These are phyloP conservation scores for Tetragonisca angustula DNA, from an alignment of 2,888 invertebrate genomes.

Conservation along the genomic window DNA sequence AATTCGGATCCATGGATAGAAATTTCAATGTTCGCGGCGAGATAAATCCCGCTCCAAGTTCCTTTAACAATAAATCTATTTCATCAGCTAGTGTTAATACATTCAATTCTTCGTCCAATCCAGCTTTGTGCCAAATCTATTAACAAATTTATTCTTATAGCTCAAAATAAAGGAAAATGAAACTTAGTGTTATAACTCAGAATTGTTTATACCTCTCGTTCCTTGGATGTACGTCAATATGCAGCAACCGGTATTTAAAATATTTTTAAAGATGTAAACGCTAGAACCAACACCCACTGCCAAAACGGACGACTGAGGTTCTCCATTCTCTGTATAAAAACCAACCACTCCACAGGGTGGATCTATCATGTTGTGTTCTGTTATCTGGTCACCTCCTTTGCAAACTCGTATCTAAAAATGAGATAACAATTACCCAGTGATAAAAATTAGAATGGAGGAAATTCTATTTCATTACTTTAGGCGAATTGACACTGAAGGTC, in stretches of 20 bases:
- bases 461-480: constrained; percentile 71
- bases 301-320: constrained; percentile 90
- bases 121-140: constrained; percentile 82
- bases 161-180: neutral
- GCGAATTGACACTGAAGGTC: constrained; percentile 83
- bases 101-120: constrained; percentile 80
- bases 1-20: constrained; percentile 75
- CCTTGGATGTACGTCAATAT: constrained; percentile 90
- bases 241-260: constrained; percentile 95
- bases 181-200: too few species aligned
- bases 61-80: constrained; percentile 75
- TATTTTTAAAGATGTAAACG: constrained; percentile 96
- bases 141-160: neutral
- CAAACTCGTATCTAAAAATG: constrained; percentile 86
- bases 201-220: constrained; percentile 86
- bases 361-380: constrained; percentile 93
- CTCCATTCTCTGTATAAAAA: constrained; percentile 92
- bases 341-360: constrained; percentile 93
- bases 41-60: constrained; percentile 78
- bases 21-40: constrained; percentile 81
- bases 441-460: neutral
- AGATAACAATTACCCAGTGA: neutral
- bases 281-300: constrained; percentile 96
- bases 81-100: constrained; percentile 77
- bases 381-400: constrained; percentile 92